phyloP scores from a whole-genome alignment of 92 coral and sea anemone species.

The Blastomussa wellsi region DNA sequence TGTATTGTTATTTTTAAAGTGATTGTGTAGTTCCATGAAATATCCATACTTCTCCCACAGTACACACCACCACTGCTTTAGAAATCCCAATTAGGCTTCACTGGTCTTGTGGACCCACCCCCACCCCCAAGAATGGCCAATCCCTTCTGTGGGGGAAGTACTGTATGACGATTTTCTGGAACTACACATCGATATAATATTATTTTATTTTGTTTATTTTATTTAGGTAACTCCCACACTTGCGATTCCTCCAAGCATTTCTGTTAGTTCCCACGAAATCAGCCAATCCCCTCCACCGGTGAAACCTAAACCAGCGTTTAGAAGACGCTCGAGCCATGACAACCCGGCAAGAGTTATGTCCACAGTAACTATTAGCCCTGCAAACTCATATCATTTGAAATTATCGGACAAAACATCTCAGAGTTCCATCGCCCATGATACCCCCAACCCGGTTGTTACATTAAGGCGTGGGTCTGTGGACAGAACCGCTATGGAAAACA shows the following conservation, averaged over 20 bases:
- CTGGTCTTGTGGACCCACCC: too few species aligned
- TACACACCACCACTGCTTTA: too few species aligned
- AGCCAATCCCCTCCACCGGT: conserved; percentile 43
- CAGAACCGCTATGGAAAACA: conserved; percentile 73
- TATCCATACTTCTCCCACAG: too few species aligned
- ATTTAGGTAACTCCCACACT: conserved; percentile 58
- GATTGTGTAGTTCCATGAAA: too few species aligned
- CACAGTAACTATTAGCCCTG: conserved; percentile 66
- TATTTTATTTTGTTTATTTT: not conserved
- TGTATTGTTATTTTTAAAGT: not conserved
- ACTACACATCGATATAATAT: too few species aligned
- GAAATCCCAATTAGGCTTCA: too few species aligned
- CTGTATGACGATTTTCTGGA: too few species aligned
- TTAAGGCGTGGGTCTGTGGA: conserved; percentile 75
- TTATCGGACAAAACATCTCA: conserved; percentile 28
- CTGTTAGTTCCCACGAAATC: conserved; percentile 23
- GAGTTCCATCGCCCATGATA: conserved; percentile 7
- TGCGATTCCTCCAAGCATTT: conserved; percentile 28
- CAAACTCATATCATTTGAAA: conserved; percentile 28
- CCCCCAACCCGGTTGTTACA: conserved; percentile 42
- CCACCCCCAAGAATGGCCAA: too few species aligned
- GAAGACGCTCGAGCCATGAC: conserved; percentile 37
- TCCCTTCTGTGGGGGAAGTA: too few species aligned
- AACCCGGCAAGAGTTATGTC: conserved; percentile 64
- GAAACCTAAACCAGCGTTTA: conserved; percentile 53